phyloP scores from a whole-genome alignment of 1,140 invertebrate species.

The Heliconius melpomene region DNA sequence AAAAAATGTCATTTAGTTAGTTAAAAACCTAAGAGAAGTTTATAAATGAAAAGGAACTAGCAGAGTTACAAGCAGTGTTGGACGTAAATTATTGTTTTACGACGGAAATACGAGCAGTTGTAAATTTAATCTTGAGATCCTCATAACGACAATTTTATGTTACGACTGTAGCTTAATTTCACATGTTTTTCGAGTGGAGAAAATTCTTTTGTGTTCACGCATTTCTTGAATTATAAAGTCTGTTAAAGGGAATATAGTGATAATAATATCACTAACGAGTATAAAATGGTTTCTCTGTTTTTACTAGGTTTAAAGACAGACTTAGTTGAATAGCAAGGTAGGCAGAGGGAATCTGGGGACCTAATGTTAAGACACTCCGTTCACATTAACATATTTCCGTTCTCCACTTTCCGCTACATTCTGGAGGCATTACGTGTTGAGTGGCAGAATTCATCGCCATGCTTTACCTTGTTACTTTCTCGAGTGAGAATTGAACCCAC shows the following conservation, averaged over 20 bases:
- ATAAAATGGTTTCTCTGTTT: background rate
- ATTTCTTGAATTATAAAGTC: background rate
- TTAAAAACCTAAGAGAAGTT: background rate
- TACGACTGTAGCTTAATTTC: background rate
- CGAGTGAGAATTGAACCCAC: too few species aligned
- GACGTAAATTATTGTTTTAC: constrained; percentile 4
- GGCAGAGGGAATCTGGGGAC: too few species aligned
- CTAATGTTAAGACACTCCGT: too few species aligned
- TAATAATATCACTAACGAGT: too few species aligned
- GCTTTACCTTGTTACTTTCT: too few species aligned
- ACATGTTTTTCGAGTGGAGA: background rate
- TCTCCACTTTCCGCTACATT: too few species aligned
- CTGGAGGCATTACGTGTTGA: too few species aligned
- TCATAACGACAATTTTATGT: constrained; percentile 9
- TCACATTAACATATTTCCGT: too few species aligned
- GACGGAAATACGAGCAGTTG: background rate
- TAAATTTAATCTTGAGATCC: background rate
- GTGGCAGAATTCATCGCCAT: too few species aligned
- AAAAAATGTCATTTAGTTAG: background rate
- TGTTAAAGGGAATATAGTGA: background rate
- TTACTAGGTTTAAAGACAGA: too few species aligned
- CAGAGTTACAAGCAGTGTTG: background rate
- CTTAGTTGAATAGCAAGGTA: too few species aligned
- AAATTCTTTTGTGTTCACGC: background rate
- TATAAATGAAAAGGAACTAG: background rate